Conservation (phyloP, 2,113 vertebrate genomes). For the Patagioenas fasciata region DNA sequence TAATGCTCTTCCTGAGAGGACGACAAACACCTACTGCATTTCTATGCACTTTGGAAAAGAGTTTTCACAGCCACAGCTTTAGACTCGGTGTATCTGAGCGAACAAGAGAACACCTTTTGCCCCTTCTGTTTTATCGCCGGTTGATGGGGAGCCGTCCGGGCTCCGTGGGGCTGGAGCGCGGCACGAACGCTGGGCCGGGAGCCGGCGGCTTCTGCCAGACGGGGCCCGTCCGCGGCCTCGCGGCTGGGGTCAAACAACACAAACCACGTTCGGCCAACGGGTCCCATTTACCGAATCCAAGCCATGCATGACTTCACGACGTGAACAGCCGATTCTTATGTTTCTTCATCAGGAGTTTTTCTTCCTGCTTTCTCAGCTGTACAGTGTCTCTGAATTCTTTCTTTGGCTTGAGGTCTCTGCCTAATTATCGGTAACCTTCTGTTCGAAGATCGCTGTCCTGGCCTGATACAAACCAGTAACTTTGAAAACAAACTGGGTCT, state of each 20-base stretch:
- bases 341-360: slow-evolving; percentile 63
- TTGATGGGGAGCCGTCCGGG: neutral
- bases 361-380: slow-evolving; percentile 60
- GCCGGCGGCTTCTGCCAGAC: slow-evolving; percentile 10
- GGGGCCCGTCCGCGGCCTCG: neutral
- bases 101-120: neutral
- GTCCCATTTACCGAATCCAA: slow-evolving; percentile 43
- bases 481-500: slow-evolving; percentile 92
- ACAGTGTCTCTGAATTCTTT: slow-evolving; percentile 51
- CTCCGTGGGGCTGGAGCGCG: accelerated
- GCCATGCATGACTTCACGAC: slow-evolving; percentile 52
- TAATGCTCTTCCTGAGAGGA: neutral
- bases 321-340: slow-evolving; percentile 44
- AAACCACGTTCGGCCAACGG: slow-evolving; percentile 59
- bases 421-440: slow-evolving; percentile 88
- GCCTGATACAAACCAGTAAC: slow-evolving; percentile 96
- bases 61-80: neutral
- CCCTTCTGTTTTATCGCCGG: neutral
- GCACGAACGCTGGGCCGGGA: neutral
- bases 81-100: neutral
- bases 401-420: slow-evolving; percentile 70
- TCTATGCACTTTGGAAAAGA: neutral
- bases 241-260: neutral
- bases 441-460: slow-evolving; percentile 79
- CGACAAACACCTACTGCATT: neutral